phyloP scores from a whole-genome alignment of 2,888 invertebrate genomes.

The Nephrotoma flavescens region DNA sequence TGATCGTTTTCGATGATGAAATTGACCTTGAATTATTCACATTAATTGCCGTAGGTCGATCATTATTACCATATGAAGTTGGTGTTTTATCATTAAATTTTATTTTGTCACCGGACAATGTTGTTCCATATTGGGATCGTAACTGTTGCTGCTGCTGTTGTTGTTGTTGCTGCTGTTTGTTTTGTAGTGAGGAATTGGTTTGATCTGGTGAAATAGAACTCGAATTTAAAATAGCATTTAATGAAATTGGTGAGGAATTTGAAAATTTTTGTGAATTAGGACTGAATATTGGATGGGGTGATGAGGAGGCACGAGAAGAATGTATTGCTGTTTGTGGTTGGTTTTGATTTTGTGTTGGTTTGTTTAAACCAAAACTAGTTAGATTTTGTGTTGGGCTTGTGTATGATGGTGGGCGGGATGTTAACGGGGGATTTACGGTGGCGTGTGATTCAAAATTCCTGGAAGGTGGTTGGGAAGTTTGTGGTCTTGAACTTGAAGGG shows the following conservation, averaged over 20 bases:
- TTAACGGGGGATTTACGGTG: not conserved
- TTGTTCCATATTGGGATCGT: not conserved
- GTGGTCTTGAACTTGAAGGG: not conserved
- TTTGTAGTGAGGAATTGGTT: not conserved
- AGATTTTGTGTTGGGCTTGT: not conserved
- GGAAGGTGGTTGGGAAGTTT: not conserved
- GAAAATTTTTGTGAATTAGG: not conserved
- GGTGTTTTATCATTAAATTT: not conserved
- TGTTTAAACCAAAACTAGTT: not conserved
- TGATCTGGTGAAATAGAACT: not conserved
- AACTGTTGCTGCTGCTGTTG: not conserved
- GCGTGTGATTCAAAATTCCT: not conserved
- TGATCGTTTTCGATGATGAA: not conserved
- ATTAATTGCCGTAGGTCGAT: not conserved
- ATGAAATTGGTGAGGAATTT: not conserved
- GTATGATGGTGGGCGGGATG: not conserved
- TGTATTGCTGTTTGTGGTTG: not conserved
- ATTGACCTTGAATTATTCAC: not conserved
- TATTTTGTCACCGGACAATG: not conserved
- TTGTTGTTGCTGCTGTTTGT: not conserved
- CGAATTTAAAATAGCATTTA: not conserved
- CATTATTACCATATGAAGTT: not conserved
- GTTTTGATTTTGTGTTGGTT: not conserved
- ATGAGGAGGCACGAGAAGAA: not conserved
- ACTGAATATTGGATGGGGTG: not conserved